Conservation (phyloP, 2,797 vertebrate genomes). For the Paramormyrops hopkinsi region DNA sequence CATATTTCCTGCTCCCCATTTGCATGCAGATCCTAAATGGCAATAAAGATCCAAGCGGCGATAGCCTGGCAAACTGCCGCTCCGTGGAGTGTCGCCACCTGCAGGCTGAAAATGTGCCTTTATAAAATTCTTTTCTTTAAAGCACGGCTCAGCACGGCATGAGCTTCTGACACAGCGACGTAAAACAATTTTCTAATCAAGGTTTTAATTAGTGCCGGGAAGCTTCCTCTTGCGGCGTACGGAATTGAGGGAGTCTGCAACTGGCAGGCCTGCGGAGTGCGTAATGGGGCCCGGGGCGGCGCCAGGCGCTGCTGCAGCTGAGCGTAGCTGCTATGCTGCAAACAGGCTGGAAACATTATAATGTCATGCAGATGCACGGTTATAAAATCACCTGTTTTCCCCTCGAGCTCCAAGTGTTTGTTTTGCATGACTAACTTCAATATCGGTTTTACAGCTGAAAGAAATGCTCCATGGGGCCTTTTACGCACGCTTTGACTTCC, state of each 20-base stretch:
- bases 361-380: conserved; percentile 46
- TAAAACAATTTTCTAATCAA: conserved; percentile 53
- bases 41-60: neutral
- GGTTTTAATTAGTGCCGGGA: conserved; percentile 54
- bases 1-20: neutral
- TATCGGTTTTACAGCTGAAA: neutral
- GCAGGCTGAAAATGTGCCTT: conserved; percentile 21
- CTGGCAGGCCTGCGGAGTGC: conserved; percentile 45
- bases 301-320: conserved; percentile 36
- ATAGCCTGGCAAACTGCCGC: conserved; percentile 1
- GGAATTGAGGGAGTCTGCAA: conserved; percentile 48
- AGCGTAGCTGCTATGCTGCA: conserved; percentile 28
- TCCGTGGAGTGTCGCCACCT: neutral
- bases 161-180: conserved; percentile 29
- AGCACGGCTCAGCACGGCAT: conserved; percentile 15
- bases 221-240: conserved; percentile 39
- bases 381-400: conserved; percentile 37
- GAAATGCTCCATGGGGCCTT: neutral
- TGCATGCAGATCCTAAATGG: neutral
- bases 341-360: conserved; percentile 30
- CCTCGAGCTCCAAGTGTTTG: conserved; percentile 21
- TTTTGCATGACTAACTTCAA: conserved; percentile 2
- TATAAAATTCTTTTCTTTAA: conserved; percentile 1
- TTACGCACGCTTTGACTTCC: neutral
- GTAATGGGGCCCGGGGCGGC: conserved; percentile 45